These are phyloP conservation scores for Gasterosteus aculeatus DNA, from an alignment of 2,113 vertebrate species.

Conservation along the genomic window DNA sequence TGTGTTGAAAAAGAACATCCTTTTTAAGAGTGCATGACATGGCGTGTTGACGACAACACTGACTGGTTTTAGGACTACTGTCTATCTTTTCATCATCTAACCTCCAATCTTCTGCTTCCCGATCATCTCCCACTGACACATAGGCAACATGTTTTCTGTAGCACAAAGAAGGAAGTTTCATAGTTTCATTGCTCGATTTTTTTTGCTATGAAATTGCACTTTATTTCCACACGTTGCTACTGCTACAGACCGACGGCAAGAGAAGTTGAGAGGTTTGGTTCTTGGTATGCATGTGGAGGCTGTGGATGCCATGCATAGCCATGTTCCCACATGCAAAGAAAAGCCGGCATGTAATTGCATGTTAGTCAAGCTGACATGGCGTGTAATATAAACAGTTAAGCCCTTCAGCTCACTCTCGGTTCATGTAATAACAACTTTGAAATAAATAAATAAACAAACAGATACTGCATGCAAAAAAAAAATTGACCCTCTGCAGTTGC, in stretches of 20 bases:
- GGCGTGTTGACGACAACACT: conserved; percentile 22
- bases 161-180: conserved; percentile 43
- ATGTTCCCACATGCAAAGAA: conserved; percentile 14
- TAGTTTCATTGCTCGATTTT: conserved; percentile 7
- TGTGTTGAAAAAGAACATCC: not conserved
- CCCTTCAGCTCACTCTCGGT: not conserved
- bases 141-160: conserved; percentile 20
- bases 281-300: conserved; percentile 23
- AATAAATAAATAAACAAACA: not conserved
- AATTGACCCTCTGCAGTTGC: conserved; percentile 34
- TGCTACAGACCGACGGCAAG: not conserved
- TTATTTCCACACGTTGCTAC: conserved; percentile 17
- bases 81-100: conserved; percentile 20
- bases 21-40: not conserved
- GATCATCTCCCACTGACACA: conserved; percentile 42
- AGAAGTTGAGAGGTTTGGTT: not conserved
- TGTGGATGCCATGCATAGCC: conserved; percentile 31
- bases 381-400: not conserved
- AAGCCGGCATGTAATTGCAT: conserved; percentile 48
- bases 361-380: conserved; percentile 37
- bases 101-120: conserved; percentile 32
- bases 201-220: conserved; percentile 43
- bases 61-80: conserved; percentile 8
- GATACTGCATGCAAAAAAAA: conserved; percentile 34
- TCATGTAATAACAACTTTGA: not conserved